phyloP scores from a whole-genome alignment of 2,113 vertebrate species.

The Speoplatyrhinus poulsoni region DNA sequence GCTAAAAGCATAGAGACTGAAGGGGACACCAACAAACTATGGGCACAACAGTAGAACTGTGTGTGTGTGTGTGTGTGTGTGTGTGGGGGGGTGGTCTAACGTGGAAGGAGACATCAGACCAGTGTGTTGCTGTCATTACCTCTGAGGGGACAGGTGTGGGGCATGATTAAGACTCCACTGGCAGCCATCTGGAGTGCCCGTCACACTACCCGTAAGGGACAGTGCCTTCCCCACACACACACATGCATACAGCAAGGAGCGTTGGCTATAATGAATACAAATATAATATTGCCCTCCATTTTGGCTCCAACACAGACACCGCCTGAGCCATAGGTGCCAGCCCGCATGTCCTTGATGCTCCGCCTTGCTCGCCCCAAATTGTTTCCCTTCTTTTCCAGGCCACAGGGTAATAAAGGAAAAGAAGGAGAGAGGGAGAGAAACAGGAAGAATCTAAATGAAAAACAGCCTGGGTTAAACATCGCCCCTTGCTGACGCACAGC shows the following conservation, averaged over 20 bases:
- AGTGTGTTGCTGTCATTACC: slow-evolving; percentile 55
- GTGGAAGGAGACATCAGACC: slow-evolving; percentile 47
- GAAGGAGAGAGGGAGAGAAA: slow-evolving; percentile 48
- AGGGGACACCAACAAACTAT: background rate
- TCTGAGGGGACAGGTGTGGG: slow-evolving; percentile 69
- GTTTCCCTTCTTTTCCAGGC: slow-evolving; percentile 54
- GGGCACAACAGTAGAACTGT: slow-evolving; percentile 36
- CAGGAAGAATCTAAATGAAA: slow-evolving; percentile 68
- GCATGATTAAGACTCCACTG: slow-evolving; percentile 69
- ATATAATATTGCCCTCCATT: slow-evolving; percentile 50
- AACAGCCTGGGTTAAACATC: slow-evolving; percentile 70
- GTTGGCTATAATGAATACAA: slow-evolving; percentile 47
- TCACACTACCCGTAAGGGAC: slow-evolving; percentile 54
- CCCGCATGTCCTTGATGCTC: slow-evolving; percentile 41
- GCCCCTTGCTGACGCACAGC: slow-evolving; percentile 65
- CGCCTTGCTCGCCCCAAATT: slow-evolving; percentile 57
- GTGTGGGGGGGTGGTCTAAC: background rate
- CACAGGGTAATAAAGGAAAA: slow-evolving; percentile 63
- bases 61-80: slow-evolving; percentile 27
- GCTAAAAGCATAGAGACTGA: too few relatives aligned
- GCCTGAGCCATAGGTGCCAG: slow-evolving; percentile 44
- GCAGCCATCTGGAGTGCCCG: slow-evolving; percentile 72
- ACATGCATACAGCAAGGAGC: slow-evolving; percentile 32
- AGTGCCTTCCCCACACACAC: slow-evolving; percentile 10
- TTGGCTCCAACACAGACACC: slow-evolving; percentile 29